Evolutionary conservation across 2,888 invertebrate species (phyloP).

Genomic region (Coelinius sp.): DNA sequence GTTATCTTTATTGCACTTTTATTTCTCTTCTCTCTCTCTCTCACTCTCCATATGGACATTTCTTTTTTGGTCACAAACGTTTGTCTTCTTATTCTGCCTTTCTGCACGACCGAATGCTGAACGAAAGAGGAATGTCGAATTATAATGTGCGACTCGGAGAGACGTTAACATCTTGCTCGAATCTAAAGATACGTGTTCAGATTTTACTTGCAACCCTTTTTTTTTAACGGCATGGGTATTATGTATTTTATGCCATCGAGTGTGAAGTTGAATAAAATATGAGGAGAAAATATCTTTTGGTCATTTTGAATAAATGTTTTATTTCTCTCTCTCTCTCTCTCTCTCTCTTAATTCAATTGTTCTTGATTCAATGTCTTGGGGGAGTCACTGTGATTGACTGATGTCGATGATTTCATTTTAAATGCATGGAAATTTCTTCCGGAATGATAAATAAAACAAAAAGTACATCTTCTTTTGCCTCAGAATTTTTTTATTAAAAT

Average conservation of each 20-base stretch:
- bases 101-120: conserved; percentile 19
- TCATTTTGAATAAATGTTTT: too few species aligned
- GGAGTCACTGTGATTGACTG: too few species aligned
- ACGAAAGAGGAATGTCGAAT: conserved; percentile 39
- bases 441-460: too few species aligned
- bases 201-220: conserved; percentile 16
- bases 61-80: not conserved
- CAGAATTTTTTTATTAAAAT: too few species aligned
- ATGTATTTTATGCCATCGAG: conserved; percentile 20
- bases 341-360: too few species aligned
- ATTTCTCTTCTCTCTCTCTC: conserved; percentile 44
- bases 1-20: conserved; percentile 40
- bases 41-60: not conserved
- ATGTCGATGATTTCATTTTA: too few species aligned
- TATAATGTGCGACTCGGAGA: conserved; percentile 35
- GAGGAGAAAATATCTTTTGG: not conserved
- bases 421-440: too few species aligned
- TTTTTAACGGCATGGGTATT: conserved; percentile 26
- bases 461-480: too few species aligned
- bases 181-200: conserved; percentile 27
- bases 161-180: conserved; percentile 51
- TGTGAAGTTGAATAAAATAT: conserved; percentile 31
- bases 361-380: too few species aligned
- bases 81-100: conserved; percentile 8
- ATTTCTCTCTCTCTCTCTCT: too few species aligned